Percentiles rank a stretch among this genome's conserved stretches.
These are phyloP conservation scores for Drosophila peninsularis DNA, from an alignment of 2,888 invertebrate genomes.

Conservation along the genomic window DNA sequence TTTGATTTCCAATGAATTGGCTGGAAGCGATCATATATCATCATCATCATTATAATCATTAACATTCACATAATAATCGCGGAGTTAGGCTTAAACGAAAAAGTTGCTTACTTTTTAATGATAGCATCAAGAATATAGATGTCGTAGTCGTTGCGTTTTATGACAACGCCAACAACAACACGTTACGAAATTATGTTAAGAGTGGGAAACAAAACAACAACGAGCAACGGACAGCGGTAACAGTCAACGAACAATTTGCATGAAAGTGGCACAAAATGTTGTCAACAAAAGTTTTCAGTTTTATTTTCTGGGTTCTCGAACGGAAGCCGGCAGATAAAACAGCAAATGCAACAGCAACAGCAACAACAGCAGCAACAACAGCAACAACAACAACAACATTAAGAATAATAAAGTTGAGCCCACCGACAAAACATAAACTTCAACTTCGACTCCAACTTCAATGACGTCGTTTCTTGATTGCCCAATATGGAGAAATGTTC, in stretches of 20 bases:
- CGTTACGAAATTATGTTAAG: slow-evolving; percentile 72
- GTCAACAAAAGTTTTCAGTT: slow-evolving; percentile 52
- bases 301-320: slow-evolving; percentile 53
- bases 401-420: slow-evolving; percentile 30
- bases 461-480: slow-evolving; percentile 40
- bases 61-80: slow-evolving; percentile 16
- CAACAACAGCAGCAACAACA: slow-evolving; percentile 25
- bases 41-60: slow-evolving; percentile 19
- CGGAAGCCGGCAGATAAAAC: slow-evolving; percentile 67
- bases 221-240: slow-evolving; percentile 34
- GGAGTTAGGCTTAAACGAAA: slow-evolving; percentile 16
- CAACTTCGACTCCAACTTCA: slow-evolving; percentile 44
- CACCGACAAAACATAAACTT: slow-evolving; percentile 32
- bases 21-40: slow-evolving; percentile 2
- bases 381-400: slow-evolving; percentile 13
- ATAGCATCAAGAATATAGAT: slow-evolving; percentile 46
- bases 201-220: slow-evolving; percentile 27
- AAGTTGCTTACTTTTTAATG: slow-evolving; percentile 37
- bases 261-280: slow-evolving; percentile 76
- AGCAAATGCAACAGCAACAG: slow-evolving; percentile 23
- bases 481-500: slow-evolving; percentile 64
- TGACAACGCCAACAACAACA: slow-evolving; percentile 40
- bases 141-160: slow-evolving; percentile 35
- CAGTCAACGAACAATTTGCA: slow-evolving; percentile 70
- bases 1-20: slow-evolving; percentile 7